phyloP scores from a whole-genome alignment of 2,113 vertebrate species.

The Cheirogaleus medius region DNA sequence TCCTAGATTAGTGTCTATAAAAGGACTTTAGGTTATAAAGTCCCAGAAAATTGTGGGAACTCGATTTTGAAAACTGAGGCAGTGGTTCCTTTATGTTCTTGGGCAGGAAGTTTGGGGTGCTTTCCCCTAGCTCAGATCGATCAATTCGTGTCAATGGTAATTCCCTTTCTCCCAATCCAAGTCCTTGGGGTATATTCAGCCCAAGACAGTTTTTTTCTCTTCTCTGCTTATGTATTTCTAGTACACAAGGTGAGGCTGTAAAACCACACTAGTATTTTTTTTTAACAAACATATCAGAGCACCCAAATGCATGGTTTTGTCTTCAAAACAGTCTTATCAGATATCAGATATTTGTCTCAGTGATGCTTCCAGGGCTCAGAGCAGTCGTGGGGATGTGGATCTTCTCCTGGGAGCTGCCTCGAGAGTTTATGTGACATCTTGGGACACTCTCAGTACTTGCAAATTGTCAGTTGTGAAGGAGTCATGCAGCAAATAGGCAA shows the following conservation, averaged over 20 bases:
- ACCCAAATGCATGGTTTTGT: background rate
- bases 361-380: background rate
- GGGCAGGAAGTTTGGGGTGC: background rate
- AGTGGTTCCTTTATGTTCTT: background rate
- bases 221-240: background rate
- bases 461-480: background rate
- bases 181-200: background rate
- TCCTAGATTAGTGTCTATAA: background rate
- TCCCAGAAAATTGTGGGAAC: background rate
- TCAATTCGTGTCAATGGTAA: background rate
- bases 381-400: too few species aligned
- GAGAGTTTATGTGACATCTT: background rate
- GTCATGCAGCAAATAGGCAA: background rate
- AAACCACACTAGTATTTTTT: background rate
- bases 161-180: background rate
- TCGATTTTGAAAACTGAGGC: background rate
- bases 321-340: background rate
- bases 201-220: background rate
- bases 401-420: background rate
- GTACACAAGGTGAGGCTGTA: background rate
- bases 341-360: background rate
- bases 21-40: background rate
- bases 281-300: background rate
- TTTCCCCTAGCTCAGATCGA: background rate
- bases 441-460: background rate